Percentiles rank a stretch among this genome's conserved stretches.
phyloP scores from a whole-genome alignment of 1,140 invertebrate species.

The Polypedilum vanderplanki region DNA sequence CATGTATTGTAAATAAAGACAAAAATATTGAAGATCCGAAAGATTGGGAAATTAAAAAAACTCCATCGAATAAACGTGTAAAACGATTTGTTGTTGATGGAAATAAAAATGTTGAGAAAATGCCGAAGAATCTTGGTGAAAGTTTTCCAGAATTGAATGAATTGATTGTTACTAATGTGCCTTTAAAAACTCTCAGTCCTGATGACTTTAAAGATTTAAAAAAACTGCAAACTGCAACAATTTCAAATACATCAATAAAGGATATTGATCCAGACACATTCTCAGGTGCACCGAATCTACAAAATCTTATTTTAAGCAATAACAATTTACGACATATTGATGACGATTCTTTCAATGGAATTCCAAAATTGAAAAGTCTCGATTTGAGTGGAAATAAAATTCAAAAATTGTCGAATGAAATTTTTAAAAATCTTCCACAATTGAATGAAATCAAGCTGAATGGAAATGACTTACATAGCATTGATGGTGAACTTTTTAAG shows the following conservation, averaged over 20 bases:
- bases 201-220: neutral
- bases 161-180: neutral
- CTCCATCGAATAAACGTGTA: neutral
- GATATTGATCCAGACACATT: neutral
- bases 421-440: neutral
- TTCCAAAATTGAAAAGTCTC: neutral
- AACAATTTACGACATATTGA: neutral
- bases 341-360: neutral
- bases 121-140: neutral
- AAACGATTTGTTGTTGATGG: neutral
- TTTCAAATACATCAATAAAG: neutral
- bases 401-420: neutral
- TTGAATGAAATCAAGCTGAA: neutral
- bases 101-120: neutral
- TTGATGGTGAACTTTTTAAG: neutral
- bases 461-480: neutral
- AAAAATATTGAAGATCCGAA: neutral
- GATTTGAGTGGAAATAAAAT: slow-evolving; percentile 6
- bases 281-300: neutral
- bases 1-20: neutral
- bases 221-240: neutral
- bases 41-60: neutral
- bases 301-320: neutral
- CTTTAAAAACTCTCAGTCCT: neutral
- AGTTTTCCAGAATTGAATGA: neutral